phyloP scores from a whole-genome alignment of 1,140 invertebrate species.

The Lasioglossum baleicum region DNA sequence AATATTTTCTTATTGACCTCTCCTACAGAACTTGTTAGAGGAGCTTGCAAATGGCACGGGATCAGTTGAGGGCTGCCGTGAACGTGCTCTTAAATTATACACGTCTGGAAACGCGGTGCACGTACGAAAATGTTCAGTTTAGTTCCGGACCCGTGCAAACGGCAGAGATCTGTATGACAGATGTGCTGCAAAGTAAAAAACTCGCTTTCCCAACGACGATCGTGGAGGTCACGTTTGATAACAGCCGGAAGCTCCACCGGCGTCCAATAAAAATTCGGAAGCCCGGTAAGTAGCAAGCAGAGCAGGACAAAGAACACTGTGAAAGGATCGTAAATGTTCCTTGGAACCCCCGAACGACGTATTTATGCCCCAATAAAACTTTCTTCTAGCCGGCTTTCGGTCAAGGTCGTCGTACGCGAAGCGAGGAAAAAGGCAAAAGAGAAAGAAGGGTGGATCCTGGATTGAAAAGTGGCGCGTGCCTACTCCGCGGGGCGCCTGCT shows the following conservation, averaged over 20 bases:
- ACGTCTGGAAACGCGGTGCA: too few relatives aligned
- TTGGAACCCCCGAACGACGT: conserved; percentile 25
- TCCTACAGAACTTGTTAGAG: too few relatives aligned
- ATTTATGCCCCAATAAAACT: conserved; percentile 64
- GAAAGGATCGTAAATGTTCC: conserved; percentile 51
- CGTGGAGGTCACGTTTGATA: not conserved
- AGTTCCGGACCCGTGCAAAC: too few relatives aligned
- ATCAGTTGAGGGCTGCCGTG: too few relatives aligned
- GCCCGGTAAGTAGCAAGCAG: conserved; percentile 13
- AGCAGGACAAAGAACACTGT: conserved; percentile 43
- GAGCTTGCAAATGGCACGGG: too few relatives aligned
- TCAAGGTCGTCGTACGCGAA: conserved; percentile 45
- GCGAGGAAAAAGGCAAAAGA: conserved; percentile 14
- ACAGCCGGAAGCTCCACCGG: not conserved
- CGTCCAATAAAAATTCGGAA: conserved; percentile 32
- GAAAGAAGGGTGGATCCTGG: conserved; percentile 37
- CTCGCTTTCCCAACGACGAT: not conserved
- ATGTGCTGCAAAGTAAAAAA: too few relatives aligned
- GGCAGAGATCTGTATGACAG: too few relatives aligned
- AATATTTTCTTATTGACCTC: too few relatives aligned
- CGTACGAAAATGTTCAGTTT: too few relatives aligned
- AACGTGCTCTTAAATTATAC: too few relatives aligned
- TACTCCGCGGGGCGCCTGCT: conserved; percentile 48
- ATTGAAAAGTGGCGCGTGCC: conserved; percentile 59
- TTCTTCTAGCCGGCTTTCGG: conserved; percentile 51